A percentile compares a stretch with the other conserved stretches of the same genome.
These are phyloP conservation scores for Mobula birostris DNA, from an alignment of 2,113 vertebrate species.

Conservation along the genomic window DNA sequence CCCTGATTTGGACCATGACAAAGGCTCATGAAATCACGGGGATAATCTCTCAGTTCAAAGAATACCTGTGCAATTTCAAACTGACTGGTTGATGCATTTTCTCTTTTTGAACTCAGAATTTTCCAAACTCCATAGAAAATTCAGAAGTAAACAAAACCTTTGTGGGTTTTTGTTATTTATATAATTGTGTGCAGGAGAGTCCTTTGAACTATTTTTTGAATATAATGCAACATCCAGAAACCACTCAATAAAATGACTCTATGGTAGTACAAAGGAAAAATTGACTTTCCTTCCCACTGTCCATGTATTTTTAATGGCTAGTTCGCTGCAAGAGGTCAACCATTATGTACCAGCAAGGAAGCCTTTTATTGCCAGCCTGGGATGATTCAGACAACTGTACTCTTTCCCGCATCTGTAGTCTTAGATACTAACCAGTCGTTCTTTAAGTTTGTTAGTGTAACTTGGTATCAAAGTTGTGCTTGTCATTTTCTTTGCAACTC, in stretches of 20 bases:
- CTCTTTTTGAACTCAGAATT: not conserved
- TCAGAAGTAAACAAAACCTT: not conserved
- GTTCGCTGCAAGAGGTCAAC: not conserved
- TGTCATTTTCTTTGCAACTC: not conserved
- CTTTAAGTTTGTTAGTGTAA: not conserved
- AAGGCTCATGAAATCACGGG: not conserved
- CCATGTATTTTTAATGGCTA: too few species aligned
- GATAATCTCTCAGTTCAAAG: not conserved
- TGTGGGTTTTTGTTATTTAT: not conserved
- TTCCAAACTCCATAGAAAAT: not conserved
- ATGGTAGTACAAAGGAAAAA: not conserved
- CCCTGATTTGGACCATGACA: too few species aligned
- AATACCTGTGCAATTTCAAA: not conserved
- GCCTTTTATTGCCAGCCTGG: not conserved
- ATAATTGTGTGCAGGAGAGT: not conserved
- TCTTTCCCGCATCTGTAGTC: not conserved
- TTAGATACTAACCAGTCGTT: not conserved
- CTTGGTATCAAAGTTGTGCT: not conserved
- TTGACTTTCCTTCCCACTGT: not conserved
- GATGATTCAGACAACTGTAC: not conserved
- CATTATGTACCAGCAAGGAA: not conserved
- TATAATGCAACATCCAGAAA: not conserved
- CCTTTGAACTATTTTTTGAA: constrained; percentile 26
- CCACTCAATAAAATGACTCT: constrained; percentile 1
- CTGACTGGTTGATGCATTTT: not conserved